Evolutionary conservation across 2,113 vertebrate species (phyloP), one percentile per base, ranked within the genome.

Genomic region (Ophthalmolycus amberensis): DNA sequence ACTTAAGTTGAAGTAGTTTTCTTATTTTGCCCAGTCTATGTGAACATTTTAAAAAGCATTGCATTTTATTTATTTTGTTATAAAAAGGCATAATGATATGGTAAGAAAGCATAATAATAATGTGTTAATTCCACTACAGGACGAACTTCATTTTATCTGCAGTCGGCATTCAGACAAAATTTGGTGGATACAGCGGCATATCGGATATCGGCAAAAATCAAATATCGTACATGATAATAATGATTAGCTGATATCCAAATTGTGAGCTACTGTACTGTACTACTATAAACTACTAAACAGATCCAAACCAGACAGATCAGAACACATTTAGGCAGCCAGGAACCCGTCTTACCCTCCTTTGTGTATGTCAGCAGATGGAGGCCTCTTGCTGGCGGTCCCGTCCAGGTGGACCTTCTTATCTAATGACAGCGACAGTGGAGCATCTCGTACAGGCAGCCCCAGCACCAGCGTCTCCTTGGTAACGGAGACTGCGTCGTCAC

Each of bases 391-490:
- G 56, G 94, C 96, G 9, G 96, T 97, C 20, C 96, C 97, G 2
- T 99, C 98, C 90, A 97, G 97, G 67, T 94, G 92, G 0, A 94
- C 86, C 63, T 97, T 97, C 86, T 97, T 97, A 75, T 99, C 98
- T 89, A 97, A 94, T 2, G 96, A 96, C 74, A 96, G 59, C 0
- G 96, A 95, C 67, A 95, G 62, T 0, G 97, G 95, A 75, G 95
- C 95, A 1, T 99, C 98, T 90, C 97, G 95, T 12, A 97, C 94
- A 0, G 98, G 96, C 46, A 99, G 95, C 1, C 97, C 97, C 66
- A 98, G 90, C 59, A 97, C 96, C 3, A 98, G 96, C 0, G 98
- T 99, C 85, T 99, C 98, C 90, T 99, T 98, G 37, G 97, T 98
- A 56, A 98, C 95, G 1, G 98, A 96, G 63, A 96, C 80, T 40